Evolutionary conservation across 2,113 vertebrate genomes (phyloP).

Genomic region (Callaeas wilsoni): DNA sequence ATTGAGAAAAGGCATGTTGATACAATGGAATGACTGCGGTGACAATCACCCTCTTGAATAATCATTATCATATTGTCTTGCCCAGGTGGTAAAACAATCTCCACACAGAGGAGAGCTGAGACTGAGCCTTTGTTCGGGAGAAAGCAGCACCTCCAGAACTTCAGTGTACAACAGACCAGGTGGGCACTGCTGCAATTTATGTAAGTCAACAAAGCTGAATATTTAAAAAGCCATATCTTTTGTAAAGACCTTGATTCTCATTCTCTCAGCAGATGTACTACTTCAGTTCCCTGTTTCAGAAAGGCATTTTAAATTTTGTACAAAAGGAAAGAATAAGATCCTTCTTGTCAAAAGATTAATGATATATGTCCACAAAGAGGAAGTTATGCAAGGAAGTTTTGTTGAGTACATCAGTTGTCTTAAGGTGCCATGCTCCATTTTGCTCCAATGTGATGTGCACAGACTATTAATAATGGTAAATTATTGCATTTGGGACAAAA

Average conservation of each 20-base stretch:
- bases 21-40: neutral
- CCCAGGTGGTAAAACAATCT: neutral
- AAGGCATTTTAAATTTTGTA: neutral
- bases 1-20: neutral
- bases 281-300: neutral
- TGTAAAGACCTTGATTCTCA: neutral
- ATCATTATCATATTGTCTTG: neutral
- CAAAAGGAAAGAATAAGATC: neutral
- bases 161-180: neutral
- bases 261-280: neutral
- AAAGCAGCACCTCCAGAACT: neutral
- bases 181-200: neutral
- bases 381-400: neutral
- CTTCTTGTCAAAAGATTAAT: neutral
- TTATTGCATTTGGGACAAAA: neutral
- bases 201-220: neutral
- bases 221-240: neutral
- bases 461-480: neutral
- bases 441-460: neutral
- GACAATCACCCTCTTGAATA: neutral
- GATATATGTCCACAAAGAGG: neutral
- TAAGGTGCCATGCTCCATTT: neutral
- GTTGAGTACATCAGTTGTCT: neutral
- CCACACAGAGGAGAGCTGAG: neutral
- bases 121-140: neutral